A percentile compares a stretch with the other conserved stretches of the same genome.
Conservation (phyloP, 2,888 invertebrate genomes). For the Sphecodes monilicornis region DNA sequence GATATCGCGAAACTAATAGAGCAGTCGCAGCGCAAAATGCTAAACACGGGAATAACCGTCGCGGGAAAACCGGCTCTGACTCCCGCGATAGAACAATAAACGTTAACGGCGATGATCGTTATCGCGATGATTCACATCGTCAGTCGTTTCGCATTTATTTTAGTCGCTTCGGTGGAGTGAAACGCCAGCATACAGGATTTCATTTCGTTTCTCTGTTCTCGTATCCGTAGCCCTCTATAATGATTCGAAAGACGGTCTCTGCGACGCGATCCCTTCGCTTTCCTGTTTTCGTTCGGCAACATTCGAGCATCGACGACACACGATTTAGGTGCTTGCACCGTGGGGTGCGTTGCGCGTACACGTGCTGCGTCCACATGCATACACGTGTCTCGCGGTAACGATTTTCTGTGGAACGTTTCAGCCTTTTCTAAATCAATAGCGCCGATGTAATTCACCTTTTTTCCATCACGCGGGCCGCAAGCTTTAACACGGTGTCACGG, state of each 20-base stretch:
- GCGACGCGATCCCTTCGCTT: slow-evolving; percentile 25
- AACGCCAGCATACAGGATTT: slow-evolving; percentile 49
- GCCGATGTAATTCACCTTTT: slow-evolving; percentile 37
- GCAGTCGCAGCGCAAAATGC: neutral
- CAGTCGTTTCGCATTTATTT: neutral
- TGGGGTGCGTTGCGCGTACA: slow-evolving; percentile 24
- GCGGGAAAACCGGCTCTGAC: neutral
- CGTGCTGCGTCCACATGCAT: slow-evolving; percentile 38
- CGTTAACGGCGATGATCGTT: slow-evolving; percentile 14
- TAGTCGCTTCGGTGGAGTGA: slow-evolving; percentile 36
- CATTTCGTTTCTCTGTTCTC: slow-evolving; percentile 9
- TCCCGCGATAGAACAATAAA: slow-evolving; percentile 15
- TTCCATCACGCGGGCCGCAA: slow-evolving; percentile 12
- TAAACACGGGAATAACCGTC: neutral
- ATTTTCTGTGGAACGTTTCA: slow-evolving; percentile 54
- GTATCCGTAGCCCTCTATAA: slow-evolving; percentile 37
- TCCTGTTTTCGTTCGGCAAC: slow-evolving; percentile 26
- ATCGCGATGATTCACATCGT: neutral
- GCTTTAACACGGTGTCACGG: slow-evolving; percentile 9
- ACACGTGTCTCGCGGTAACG: slow-evolving; percentile 54
- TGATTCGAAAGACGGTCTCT: slow-evolving; percentile 42
- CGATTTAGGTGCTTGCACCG: slow-evolving; percentile 32
- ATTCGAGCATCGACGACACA: slow-evolving; percentile 21
- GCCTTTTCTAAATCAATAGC: slow-evolving; percentile 45
- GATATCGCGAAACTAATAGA: slow-evolving; percentile 33